Conservation (phyloP, 2,113 vertebrate species). For the Colaptes auratus region DNA sequence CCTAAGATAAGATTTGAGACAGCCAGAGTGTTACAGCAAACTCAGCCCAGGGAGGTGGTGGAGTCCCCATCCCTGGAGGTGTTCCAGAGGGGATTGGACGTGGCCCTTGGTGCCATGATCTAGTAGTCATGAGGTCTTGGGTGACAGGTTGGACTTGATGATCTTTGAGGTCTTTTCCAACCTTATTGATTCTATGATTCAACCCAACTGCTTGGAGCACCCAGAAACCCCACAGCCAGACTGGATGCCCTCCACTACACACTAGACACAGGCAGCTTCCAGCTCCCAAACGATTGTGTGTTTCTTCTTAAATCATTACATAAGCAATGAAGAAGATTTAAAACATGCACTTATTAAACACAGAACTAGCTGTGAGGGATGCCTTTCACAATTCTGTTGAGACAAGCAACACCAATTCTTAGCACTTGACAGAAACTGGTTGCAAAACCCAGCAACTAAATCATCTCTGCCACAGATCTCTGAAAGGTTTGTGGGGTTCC, state of each 20-base stretch:
- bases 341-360: not conserved
- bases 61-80: no score
- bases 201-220: not conserved
- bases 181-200: not conserved
- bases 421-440: not conserved
- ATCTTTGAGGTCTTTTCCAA: no score
- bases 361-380: not conserved
- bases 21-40: not conserved
- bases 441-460: not conserved
- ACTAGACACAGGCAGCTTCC: not conserved
- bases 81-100: no score
- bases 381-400: not conserved
- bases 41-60: not conserved
- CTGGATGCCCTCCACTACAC: not conserved
- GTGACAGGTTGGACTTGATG: no score
- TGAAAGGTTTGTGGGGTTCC: not conserved
- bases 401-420: not conserved
- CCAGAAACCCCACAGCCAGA: not conserved
- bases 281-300: rapidly evolving
- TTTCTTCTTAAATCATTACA: not conserved
- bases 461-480: not conserved
- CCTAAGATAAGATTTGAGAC: not conserved
- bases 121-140: no score
- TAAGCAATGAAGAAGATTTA: not conserved
- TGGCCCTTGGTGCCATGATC: no score